Base-by-base conservation (phyloP, 1,140 invertebrate genomes). In the Charaxes varanes region DNA sequence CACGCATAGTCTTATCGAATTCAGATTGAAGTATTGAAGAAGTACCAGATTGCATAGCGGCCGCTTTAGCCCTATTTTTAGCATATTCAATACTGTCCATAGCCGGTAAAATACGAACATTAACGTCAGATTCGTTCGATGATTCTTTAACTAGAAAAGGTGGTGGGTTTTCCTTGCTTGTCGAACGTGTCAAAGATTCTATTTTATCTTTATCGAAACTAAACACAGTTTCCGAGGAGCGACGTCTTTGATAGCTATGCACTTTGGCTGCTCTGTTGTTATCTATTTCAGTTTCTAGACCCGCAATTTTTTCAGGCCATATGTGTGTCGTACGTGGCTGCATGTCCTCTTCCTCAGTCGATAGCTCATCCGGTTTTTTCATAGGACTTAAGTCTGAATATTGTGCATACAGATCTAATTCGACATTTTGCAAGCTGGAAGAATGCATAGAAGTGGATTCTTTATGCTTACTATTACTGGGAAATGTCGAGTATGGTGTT, bases 141-240 rank as follows among this genome's bases (percentile, higher is more conserved):
- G 86, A 87, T 47, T 86, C 84, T 23, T 84, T 86, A 3, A 85
- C 66, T 6, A 86, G 63, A 44, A 77, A 72, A 1, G 81, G 77
- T 3, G 65, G 52, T 6, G 67, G 49, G 49, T 71, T 69, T 51
- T 85, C 80, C 48, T 79, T 80, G 17, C 71, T 81, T 13, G 69
- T 74, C 15, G 86, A 87, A 37, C 86, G 81, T n/a, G 87, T 87
- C 10, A 91, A 65, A n/a, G 88, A 89, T 58, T 90, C 88, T 22
- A 90, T 90, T 53, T 88, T 86, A 47, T 90, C 89, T 65, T 90
- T 89, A 53, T 91, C 89, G 42, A 91, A 91, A 58, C 89, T 90
- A 48, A 91, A 90, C 6, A 91, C 88, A 26, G 89, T 90, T 18
- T 88, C 87, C 0, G 87, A 88, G 18, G 87, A 86, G 5, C 82